Percentiles rank a stretch among this genome's conserved stretches.
Evolutionary conservation across 1,140 invertebrate species (phyloP).

Genomic region (Drosophila busckii): DNA sequence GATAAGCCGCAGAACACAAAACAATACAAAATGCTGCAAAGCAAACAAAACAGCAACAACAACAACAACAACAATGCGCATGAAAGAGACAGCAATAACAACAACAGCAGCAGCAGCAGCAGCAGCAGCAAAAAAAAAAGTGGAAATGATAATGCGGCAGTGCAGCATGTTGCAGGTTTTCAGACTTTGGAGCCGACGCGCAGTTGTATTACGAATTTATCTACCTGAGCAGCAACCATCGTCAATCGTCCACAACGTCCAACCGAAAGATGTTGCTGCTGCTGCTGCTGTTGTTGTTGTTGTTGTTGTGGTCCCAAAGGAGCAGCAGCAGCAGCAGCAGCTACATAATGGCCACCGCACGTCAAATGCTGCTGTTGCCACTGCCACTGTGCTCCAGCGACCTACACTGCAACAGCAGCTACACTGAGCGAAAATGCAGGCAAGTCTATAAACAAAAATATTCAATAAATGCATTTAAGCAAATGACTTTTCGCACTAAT

Average conservation of each 20-base stretch:
- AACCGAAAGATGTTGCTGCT: conserved; percentile 38
- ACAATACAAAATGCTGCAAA: conserved; percentile 61
- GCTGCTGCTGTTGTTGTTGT: conserved; percentile 20
- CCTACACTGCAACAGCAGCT: conserved; percentile 1
- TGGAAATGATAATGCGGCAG: conserved; percentile 5
- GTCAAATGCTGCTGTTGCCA: conserved; percentile 37
- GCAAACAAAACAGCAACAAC: conserved; percentile 10
- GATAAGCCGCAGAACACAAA: conserved; percentile 61
- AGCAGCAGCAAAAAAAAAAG: conserved; percentile 9
- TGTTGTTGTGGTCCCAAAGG: conserved; percentile 43
- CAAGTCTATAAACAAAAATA: too few species aligned
- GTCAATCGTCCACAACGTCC: conserved; percentile 71
- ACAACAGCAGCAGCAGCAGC: neutral
- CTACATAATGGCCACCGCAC: conserved; percentile 72
- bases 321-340: conserved; percentile 39
- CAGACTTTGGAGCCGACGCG: conserved; percentile 23
- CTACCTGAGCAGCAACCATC: conserved; percentile 73
- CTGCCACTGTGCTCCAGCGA: conserved; percentile 13
- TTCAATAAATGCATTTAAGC: too few species aligned
- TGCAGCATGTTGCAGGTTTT: conserved; percentile 48
- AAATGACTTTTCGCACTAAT: too few species aligned
- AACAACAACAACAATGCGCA: neutral
- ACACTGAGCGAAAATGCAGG: neutral
- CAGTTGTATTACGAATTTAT: conserved; percentile 72
- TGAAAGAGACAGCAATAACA: conserved; percentile 21